Conservation (phyloP, 2,797 vertebrate genomes). For the Eurystomus glaucurus region DNA sequence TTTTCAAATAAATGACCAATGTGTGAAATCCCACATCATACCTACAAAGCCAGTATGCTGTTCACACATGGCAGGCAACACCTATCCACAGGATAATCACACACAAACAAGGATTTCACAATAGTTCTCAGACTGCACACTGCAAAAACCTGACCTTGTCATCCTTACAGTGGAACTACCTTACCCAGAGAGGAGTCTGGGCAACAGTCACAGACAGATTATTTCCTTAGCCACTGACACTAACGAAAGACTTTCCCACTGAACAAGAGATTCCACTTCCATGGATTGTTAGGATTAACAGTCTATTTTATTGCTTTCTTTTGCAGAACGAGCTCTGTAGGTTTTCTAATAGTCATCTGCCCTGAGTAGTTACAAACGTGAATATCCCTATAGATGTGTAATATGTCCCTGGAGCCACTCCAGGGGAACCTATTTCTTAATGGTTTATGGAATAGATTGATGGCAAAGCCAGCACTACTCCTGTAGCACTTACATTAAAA, state of each 20-base stretch:
- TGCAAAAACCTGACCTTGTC: background rate
- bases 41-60: background rate
- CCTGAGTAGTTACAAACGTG: background rate
- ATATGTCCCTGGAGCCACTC: background rate
- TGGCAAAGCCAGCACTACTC: background rate
- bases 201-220: background rate
- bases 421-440: background rate
- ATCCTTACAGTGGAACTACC: background rate
- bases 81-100: accelerated
- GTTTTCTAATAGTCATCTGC: background rate
- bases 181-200: background rate
- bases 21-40: background rate
- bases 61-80: background rate
- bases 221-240: background rate
- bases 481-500: background rate
- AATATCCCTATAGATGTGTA: background rate
- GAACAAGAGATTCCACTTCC: background rate
- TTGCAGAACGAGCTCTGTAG: background rate
- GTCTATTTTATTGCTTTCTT: background rate
- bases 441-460: background rate
- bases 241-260: background rate
- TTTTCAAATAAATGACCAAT: accelerated
- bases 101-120: background rate
- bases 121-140: accelerated
- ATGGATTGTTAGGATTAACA: background rate